Evolutionary conservation across 2,113 vertebrate species (phyloP).

Genomic region (Corydoras maculifer): DNA sequence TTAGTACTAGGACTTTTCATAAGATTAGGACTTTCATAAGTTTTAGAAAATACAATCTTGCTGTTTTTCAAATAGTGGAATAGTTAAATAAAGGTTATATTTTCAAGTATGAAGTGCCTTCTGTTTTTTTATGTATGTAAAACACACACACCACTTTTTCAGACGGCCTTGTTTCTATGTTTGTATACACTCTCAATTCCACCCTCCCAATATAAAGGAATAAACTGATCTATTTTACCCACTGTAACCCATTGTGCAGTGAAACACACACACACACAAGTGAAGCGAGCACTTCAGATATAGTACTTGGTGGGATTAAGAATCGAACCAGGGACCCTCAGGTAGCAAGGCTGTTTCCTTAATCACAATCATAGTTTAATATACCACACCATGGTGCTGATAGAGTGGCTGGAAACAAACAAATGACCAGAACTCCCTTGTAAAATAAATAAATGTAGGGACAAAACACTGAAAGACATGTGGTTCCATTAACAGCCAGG

Average conservation of each 20-base stretch:
- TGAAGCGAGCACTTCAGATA: too few relatives aligned
- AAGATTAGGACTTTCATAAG: conserved; percentile 47
- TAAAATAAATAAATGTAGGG: conserved; percentile 55
- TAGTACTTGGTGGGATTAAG: too few relatives aligned
- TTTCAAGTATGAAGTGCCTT: conserved; percentile 59
- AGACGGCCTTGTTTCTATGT: too few relatives aligned
- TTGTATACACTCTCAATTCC: too few relatives aligned
- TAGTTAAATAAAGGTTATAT: conserved; percentile 75
- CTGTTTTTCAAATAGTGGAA: conserved; percentile 61
- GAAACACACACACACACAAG: too few relatives aligned
- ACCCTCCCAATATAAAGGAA: too few relatives aligned
- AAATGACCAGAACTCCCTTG: conserved; percentile 36
- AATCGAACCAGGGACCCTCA: too few relatives aligned
- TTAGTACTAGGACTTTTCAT: conserved; percentile 23
- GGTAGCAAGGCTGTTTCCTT: too few relatives aligned
- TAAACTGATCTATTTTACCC: too few relatives aligned
- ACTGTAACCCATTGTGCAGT: too few relatives aligned
- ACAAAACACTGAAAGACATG: conserved; percentile 53
- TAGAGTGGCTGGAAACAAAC: conserved; percentile 32
- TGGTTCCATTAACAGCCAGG: conserved; percentile 24
- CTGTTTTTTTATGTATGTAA: background rate
- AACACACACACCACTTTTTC: too few relatives aligned
- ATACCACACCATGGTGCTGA: conserved; percentile 47
- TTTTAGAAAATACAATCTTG: conserved; percentile 39
- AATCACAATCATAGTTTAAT: conserved; percentile 1